Conservation (phyloP, 2,888 invertebrate species). For the Lithosia quadra region DNA sequence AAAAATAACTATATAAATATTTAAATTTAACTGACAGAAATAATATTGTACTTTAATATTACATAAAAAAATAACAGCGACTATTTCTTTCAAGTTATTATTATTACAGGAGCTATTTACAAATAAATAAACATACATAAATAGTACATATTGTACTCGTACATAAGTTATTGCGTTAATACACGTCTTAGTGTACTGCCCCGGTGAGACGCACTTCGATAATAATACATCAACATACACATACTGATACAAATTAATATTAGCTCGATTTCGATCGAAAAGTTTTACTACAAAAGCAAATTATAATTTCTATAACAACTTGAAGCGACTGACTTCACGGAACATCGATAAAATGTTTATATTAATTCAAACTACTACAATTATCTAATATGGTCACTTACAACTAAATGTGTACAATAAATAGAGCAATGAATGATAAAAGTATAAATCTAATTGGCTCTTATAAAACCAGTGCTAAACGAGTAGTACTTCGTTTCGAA, state of each 20-base stretch:
- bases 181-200: constrained; percentile 62
- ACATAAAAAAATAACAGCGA: constrained; percentile 45
- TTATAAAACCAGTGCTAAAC: constrained; percentile 35
- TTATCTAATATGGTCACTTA: constrained; percentile 61
- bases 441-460: constrained; percentile 46
- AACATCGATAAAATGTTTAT: constrained; percentile 39
- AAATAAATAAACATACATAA: constrained; percentile 71
- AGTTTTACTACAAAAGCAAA: constrained; percentile 25
- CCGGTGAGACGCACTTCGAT: constrained; percentile 41
- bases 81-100: constrained; percentile 45
- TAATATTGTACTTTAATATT: constrained; percentile 65
- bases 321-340: constrained; percentile 13
- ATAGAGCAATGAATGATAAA: constrained; percentile 62
- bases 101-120: constrained; percentile 69
- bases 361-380: constrained; percentile 37
- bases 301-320: constrained; percentile 37
- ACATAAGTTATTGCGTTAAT: constrained; percentile 74
- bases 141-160: constrained; percentile 63
- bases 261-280: constrained; percentile 35
- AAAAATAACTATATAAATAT: constrained; percentile 54
- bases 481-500: constrained; percentile 27
- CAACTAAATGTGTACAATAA: constrained; percentile 64
- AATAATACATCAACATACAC: constrained; percentile 48
- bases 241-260: constrained; percentile 40
- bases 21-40: constrained; percentile 38